phyloP scores from a whole-genome alignment of 2,113 vertebrate genomes.

The Chloropsis hardwickii region DNA sequence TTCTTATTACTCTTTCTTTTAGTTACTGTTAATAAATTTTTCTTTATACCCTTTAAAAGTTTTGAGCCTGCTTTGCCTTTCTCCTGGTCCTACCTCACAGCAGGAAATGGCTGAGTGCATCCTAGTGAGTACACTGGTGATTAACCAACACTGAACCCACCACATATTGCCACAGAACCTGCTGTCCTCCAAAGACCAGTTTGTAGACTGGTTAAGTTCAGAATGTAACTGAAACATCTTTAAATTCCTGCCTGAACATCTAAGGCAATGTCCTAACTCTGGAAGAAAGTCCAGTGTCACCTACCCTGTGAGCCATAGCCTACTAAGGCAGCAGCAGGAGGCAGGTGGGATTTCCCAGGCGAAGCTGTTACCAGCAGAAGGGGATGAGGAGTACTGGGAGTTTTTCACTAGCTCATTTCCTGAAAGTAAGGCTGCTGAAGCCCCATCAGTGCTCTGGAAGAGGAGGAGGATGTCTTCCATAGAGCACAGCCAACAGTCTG shows the following conservation, averaged over 20 bases:
- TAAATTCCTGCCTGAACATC: background rate
- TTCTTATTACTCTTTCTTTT: background rate
- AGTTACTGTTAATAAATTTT: background rate
- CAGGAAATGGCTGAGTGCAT: background rate
- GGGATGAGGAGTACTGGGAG: background rate
- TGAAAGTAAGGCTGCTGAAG: background rate
- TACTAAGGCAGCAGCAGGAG: background rate
- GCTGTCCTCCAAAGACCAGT: background rate
- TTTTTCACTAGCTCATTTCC: background rate
- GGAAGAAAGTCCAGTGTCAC: background rate
- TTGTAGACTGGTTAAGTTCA: background rate
- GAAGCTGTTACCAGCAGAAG: background rate
- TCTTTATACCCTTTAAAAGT: background rate
- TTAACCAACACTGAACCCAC: background rate
- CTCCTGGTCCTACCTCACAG: background rate
- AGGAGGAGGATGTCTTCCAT: background rate
- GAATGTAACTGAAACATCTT: background rate
- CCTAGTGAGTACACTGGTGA: background rate
- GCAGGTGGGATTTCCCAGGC: fast-evolving
- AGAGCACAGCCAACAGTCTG: background rate
- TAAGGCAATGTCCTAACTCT: background rate
- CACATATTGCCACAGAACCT: background rate
- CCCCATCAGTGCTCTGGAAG: background rate
- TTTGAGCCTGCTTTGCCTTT: background rate
- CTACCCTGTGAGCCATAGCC: background rate